Evolutionary conservation across 1,140 invertebrate species (phyloP), one percentile per base, ranked within the genome.

Genomic region (Sipha flava): DNA sequence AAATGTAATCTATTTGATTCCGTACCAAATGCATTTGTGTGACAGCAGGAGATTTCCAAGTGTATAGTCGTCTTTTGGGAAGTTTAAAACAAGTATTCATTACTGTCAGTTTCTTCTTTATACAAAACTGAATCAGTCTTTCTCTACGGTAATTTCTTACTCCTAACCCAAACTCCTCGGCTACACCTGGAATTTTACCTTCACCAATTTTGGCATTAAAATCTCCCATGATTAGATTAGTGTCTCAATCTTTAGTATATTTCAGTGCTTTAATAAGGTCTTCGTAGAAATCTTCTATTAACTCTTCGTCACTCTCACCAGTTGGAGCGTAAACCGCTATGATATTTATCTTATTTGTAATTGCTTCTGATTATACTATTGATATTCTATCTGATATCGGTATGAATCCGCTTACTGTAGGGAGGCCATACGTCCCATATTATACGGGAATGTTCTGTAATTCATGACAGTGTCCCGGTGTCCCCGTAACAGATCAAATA

Each of bases 1-100:
- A 54, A 1, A 86, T 82, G 77, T 82, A 86, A 68, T 85, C 84
- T 68, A 85, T 86, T 81, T 85, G 84, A 81, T 85, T 86, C 70
- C 85, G 66, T 6, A 85, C 79, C 23, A 83, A 80, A 10, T 62
- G 57, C 2, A 10, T 3, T 75, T 34, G 29, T 34, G 57, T 62
- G 70, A 85, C 82, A 21, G 37, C 29, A 34, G 85, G 84, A 26
- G 83, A 85, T 40, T 82, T 85, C 84, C 84, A 85, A 9, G 84
- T 85, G 45, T 84, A 85, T 62, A 85, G 57, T 45, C 83, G 64
- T 68, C 84, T 73, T 18, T 82, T 81, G 12, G 82, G 84, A 66
- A 84, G 62, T 68, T 85, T 82, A 79, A 83, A 85, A 49, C 68
- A 83, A 7, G 83, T 84, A 64, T 86, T 85, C 29, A 73, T 80